A percentile compares a stretch with the other conserved stretches of the same genome.
These are phyloP conservation scores for Oedothorax gibbosus DNA, from an alignment of 1,140 invertebrate species.

Conservation along the genomic window DNA sequence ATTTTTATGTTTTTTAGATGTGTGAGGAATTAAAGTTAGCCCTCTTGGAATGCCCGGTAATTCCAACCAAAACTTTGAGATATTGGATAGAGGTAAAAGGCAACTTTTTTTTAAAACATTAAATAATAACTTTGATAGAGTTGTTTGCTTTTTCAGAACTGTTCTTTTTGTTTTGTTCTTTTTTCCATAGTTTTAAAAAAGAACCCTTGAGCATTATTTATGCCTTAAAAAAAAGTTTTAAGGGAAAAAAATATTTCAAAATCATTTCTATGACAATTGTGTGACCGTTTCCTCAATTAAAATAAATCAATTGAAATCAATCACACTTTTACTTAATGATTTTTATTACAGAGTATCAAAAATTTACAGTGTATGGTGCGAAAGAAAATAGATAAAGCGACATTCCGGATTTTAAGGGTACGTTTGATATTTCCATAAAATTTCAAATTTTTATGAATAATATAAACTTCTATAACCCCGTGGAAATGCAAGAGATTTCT, in stretches of 20 bases:
- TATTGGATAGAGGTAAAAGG: constrained; percentile 38
- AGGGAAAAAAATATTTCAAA: too few relatives aligned
- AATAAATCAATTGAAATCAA: too few relatives aligned
- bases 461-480: too few relatives aligned
- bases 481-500: too few relatives aligned
- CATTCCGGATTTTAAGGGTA: constrained; percentile 45
- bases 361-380: constrained; percentile 47
- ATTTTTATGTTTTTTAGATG: constrained; percentile 18
- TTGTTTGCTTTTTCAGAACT: too few relatives aligned
- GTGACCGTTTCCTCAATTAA: neutral
- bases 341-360: constrained; percentile 42
- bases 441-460: too few relatives aligned
- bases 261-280: neutral
- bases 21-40: constrained; percentile 45
- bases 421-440: neutral
- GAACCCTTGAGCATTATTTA: neutral
- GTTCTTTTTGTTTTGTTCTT: too few relatives aligned
- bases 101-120: neutral
- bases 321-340: neutral
- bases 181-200: neutral
- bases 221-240: neutral
- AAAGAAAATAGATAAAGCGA: constrained; percentile 47
- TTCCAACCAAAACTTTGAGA: constrained; percentile 2
- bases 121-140: too few relatives aligned
- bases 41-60: constrained; percentile 30